Conservation (phyloP, 2,888 invertebrate genomes). For the Abrostola triplasia region DNA sequence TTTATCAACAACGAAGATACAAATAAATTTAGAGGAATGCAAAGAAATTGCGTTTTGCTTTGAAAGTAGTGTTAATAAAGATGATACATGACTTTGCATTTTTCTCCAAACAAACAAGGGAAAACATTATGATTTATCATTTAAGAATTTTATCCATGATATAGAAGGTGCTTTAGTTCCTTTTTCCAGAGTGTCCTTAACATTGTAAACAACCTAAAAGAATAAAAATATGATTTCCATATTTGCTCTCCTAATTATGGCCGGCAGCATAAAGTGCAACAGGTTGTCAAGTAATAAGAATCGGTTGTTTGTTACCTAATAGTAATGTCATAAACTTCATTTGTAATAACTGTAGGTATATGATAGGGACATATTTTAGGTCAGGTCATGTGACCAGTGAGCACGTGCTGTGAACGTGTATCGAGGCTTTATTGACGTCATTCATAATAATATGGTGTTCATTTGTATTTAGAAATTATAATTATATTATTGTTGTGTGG, state of each 20-base stretch:
- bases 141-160: no score
- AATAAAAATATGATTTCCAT: not conserved
- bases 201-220: not conserved
- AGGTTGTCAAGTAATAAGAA: slow-evolving; percentile 10
- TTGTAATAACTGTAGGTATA: slow-evolving; percentile 28
- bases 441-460: slow-evolving; percentile 64
- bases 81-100: no score
- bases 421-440: slow-evolving; percentile 51
- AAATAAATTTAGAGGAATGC: no score
- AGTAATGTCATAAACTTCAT: slow-evolving; percentile 44
- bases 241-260: not conserved
- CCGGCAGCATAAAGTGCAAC: not conserved
- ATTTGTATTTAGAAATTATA: slow-evolving; percentile 48
- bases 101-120: no score
- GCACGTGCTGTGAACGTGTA: slow-evolving; percentile 24
- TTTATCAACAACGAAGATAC: no score
- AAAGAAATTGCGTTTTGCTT: no score
- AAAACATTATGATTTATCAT: no score
- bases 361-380: slow-evolving; percentile 37
- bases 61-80: no score
- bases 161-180: no score
- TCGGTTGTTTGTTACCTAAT: slow-evolving; percentile 28
- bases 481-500: slow-evolving; percentile 21
- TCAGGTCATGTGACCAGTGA: slow-evolving; percentile 36
- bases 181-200: no score